A percentile compares a stretch with the other conserved stretches of the same genome.
phyloP scores from a whole-genome alignment of 2,888 invertebrate species.

The Cynaeus angustus region DNA sequence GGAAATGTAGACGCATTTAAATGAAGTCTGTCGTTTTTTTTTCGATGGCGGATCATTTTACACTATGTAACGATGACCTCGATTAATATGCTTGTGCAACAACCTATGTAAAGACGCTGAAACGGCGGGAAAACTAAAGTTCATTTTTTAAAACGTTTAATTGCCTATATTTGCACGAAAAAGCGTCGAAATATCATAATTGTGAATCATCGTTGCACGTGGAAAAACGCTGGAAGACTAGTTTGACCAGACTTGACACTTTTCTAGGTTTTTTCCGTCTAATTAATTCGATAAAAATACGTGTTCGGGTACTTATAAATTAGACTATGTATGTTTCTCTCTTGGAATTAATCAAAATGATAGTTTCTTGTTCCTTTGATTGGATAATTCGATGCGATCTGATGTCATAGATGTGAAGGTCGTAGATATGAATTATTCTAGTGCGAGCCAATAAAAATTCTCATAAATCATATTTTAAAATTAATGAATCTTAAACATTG shows the following conservation, averaged over 20 bases:
- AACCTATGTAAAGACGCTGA: slow-evolving; percentile 37
- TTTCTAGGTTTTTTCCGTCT: not conserved
- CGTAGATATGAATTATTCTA: slow-evolving; percentile 27
- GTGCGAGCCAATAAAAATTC: slow-evolving; percentile 28
- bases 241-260: not conserved
- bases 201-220: slow-evolving; percentile 29
- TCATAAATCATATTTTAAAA: slow-evolving; percentile 26
- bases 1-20: slow-evolving; percentile 34
- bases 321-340: too few relatives aligned
- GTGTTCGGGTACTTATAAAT: not conserved
- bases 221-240: not conserved
- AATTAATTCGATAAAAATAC: not conserved
- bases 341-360: not conserved
- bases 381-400: slow-evolving; percentile 33
- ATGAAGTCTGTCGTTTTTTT: slow-evolving; percentile 23
- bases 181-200: slow-evolving; percentile 31
- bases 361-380: slow-evolving; percentile 4
- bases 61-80: slow-evolving; percentile 42
- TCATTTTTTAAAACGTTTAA: slow-evolving; percentile 25
- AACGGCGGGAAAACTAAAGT: slow-evolving; percentile 43
- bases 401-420: slow-evolving; percentile 40
- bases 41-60: slow-evolving; percentile 25
- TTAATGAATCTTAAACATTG: slow-evolving; percentile 11
- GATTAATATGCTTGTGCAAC: slow-evolving; percentile 46
- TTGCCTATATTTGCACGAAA: slow-evolving; percentile 22